These are phyloP conservation scores for Palaemon carinicauda DNA, from an alignment of 1,140 invertebrate genomes.

Conservation along the genomic window DNA sequence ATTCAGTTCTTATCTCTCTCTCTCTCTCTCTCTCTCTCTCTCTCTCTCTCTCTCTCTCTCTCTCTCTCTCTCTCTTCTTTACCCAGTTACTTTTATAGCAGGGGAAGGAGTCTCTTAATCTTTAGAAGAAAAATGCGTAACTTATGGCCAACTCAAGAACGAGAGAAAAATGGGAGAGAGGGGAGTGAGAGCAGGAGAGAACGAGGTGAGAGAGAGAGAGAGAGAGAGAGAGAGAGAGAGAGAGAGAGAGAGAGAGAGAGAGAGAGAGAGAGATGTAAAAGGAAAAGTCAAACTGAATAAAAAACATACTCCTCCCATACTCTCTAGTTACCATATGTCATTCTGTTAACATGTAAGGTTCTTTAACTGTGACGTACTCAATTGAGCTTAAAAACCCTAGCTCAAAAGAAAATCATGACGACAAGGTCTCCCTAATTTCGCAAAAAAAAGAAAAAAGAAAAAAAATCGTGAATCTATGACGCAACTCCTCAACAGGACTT, in stretches of 20 bases:
- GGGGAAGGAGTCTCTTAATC: not conserved
- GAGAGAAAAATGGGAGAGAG: not conserved
- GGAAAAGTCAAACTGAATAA: no score
- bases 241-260: not conserved
- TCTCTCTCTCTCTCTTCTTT: not conserved
- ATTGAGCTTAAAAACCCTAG: no score
- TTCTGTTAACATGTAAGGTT: no score
- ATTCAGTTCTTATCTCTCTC: no score
- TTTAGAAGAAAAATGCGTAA: not conserved
- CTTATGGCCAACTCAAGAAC: not conserved
- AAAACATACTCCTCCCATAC: no score
- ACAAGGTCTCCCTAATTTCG: no score
- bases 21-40: slow-evolving; percentile 18
- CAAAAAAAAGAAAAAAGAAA: no score
- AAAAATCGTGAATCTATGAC: no score
- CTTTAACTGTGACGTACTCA: no score
- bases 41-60: slow-evolving; percentile 9
- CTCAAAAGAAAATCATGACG: no score
- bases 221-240: not conserved
- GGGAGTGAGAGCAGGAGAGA: not conserved
- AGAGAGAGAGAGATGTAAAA: not conserved
- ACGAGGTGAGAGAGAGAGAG: not conserved
- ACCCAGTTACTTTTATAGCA: not conserved
- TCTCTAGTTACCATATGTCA: no score
- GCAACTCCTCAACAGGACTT: no score